Evolutionary conservation across 2,797 vertebrate genomes (phyloP).

Genomic region (Pseudomugil tenellus): DNA sequence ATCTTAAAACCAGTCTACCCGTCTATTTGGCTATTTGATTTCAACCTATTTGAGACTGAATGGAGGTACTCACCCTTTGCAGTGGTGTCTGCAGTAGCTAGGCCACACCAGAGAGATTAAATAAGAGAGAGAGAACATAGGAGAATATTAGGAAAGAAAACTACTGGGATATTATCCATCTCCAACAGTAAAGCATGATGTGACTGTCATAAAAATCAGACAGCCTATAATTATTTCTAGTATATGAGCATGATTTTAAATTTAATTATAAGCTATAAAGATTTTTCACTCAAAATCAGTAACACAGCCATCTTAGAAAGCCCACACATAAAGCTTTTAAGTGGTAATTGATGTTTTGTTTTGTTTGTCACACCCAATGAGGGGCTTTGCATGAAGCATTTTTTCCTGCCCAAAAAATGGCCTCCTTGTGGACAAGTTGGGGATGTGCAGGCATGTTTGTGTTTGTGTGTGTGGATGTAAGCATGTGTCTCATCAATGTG

Average conservation of each 20-base stretch:
- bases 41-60: constrained; percentile 23
- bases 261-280: constrained; percentile 31
- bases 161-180: not conserved
- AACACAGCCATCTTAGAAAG: constrained; percentile 11
- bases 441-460: not conserved
- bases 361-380: constrained; percentile 12
- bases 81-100: constrained; percentile 62
- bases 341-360: constrained; percentile 52
- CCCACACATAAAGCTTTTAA: constrained; percentile 20
- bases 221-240: constrained; percentile 1
- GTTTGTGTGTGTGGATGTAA: not conserved
- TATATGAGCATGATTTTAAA: constrained; percentile 13
- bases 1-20: constrained; percentile 25
- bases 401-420: constrained; percentile 29
- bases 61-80: constrained; percentile 67
- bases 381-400: constrained; percentile 18
- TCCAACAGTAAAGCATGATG: not conserved
- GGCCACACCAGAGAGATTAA: constrained; percentile 23
- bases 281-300: constrained; percentile 31
- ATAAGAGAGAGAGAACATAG: constrained; percentile 1
- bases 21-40: constrained; percentile 3
- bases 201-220: not conserved
- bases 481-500: constrained; percentile 22
- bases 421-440: constrained; percentile 37
- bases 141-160: constrained; percentile 13